Evolutionary conservation across 2,888 invertebrate species (phyloP), one percentile per base, ranked within the genome.

Genomic region (Phaonia tiefii): DNA sequence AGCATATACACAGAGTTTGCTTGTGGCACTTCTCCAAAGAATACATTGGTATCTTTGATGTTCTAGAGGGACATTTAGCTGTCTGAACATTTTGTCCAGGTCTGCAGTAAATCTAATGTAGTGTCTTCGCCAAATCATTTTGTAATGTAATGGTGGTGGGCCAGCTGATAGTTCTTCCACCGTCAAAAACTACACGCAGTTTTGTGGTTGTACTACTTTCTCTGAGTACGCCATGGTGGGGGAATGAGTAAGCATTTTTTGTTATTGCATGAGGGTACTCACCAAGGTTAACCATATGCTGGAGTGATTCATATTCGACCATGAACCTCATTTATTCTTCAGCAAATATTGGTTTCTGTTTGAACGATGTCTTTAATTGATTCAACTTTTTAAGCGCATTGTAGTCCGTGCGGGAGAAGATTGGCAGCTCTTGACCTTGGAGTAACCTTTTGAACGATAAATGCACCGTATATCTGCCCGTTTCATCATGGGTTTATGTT

Each of bases 71-170:
- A 79, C 67, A 15, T 51, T 37, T 10, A 75, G 72, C 46, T 77
- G 79, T 4, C 76, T 56, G 22, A 79, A 75, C 75, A 75, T 76
- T 58, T 81, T 81, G 26, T 81, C 72, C 22, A 81, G 1, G 37
- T 75, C 81, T 25, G 79, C 72, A 4, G 39, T 69, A 22, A 79
- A 75, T 0, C 31, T 73, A 26, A 67, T 20, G 65, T 66, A 13
- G 66, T 75, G 25, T 69, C 60, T 73, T 56, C 71, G 22, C 56
- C 71, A 66, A 11, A 39, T 15, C 25, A 56, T 42, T 17, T 69
- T 63, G 63, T 74, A 60, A 44, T 71, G 71, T 77, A 72, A 65
- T 25, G 70, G 8, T 8, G 56, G 54, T 5, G 77, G 67, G 8
- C 69, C 78, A 10, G 73, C 49, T 17, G 72, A 54, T 13, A 77